phyloP scores from a whole-genome alignment of 2,113 vertebrate genomes.

The Onychostoma macrolepis region DNA sequence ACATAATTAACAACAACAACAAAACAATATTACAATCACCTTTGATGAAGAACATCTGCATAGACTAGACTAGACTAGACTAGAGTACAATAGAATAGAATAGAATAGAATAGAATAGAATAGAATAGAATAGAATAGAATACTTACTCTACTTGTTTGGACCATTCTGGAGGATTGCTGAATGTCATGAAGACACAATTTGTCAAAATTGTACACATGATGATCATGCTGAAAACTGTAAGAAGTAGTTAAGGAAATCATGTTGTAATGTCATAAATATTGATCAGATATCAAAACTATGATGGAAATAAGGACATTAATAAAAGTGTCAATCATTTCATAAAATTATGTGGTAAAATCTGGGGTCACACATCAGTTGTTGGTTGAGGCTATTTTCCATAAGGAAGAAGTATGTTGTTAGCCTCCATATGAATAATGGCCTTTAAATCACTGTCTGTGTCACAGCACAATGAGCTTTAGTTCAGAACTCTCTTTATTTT shows the following conservation, averaged over 20 bases:
- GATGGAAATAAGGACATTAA: background rate
- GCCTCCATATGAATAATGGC: background rate
- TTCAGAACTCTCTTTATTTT: background rate
- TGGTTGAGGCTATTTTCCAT: background rate
- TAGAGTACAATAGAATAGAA: constrained; percentile 7
- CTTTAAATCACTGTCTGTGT: background rate
- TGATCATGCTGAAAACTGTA: constrained; percentile 99
- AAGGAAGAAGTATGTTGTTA: background rate
- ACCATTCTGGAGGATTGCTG: constrained; percentile 98
- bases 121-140: background rate
- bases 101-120: background rate
- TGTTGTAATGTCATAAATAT: background rate
- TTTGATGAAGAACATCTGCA: background rate
- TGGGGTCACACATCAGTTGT: background rate
- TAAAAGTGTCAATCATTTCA: background rate
- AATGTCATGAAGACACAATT: constrained; percentile 99
- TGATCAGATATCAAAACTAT: constrained; percentile 1
- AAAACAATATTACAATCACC: too few relatives aligned
- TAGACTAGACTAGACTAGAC: constrained; percentile 4
- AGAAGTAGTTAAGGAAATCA: constrained; percentile 72
- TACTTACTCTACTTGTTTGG: constrained; percentile 99
- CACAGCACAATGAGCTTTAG: background rate
- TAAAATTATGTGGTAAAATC: background rate
- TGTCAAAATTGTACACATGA: constrained; percentile 99
- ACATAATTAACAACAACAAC: background rate